Percentiles rank a stretch among this genome's conserved stretches.
phyloP scores from a whole-genome alignment of 1,140 invertebrate genomes.

The Drosophila ficusphila region DNA sequence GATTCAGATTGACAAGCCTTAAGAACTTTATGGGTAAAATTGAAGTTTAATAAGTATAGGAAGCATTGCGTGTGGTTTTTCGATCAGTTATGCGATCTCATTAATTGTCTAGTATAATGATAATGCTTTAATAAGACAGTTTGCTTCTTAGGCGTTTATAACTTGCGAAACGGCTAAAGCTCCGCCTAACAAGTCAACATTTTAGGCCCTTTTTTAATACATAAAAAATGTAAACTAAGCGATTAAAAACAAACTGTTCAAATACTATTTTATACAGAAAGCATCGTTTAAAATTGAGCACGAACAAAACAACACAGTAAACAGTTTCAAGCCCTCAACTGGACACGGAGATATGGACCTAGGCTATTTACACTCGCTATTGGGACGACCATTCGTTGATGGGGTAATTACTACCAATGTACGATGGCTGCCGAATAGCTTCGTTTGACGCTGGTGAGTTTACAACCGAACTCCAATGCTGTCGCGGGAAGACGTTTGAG shows the following conservation, averaged over 20 bases:
- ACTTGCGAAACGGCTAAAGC: too few species aligned
- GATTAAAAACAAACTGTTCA: background rate
- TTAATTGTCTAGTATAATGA: slow-evolving; percentile 31
- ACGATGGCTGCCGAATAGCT: slow-evolving; percentile 64
- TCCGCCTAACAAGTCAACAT: background rate
- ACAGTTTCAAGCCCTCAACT: slow-evolving; percentile 36
- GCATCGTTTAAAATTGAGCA: background rate
- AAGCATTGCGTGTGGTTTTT: slow-evolving; percentile 44
- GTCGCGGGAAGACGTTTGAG: slow-evolving; percentile 70
- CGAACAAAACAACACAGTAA: slow-evolving; percentile 9
- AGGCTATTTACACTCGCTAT: slow-evolving; percentile 62
- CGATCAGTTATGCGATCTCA: slow-evolving; percentile 25
- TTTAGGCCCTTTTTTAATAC: slow-evolving; percentile 1
- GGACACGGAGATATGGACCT: slow-evolving; percentile 39
- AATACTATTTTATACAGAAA: slow-evolving; percentile 29
- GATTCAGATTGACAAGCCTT: slow-evolving; percentile 3
- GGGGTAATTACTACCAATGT: slow-evolving; percentile 64
- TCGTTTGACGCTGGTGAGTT: slow-evolving; percentile 62
- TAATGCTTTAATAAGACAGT: slow-evolving; percentile 11
- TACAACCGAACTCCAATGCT: slow-evolving; percentile 67
- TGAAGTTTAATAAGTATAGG: slow-evolving; percentile 28
- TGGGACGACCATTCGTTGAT: slow-evolving; percentile 73
- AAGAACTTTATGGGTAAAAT: slow-evolving; percentile 16
- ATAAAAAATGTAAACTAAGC: slow-evolving; percentile 13
- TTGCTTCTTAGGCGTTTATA: background rate